These are phyloP conservation scores for Synanthedon formicaeformis DNA, from an alignment of 2,888 invertebrate genomes.

Conservation along the genomic window DNA sequence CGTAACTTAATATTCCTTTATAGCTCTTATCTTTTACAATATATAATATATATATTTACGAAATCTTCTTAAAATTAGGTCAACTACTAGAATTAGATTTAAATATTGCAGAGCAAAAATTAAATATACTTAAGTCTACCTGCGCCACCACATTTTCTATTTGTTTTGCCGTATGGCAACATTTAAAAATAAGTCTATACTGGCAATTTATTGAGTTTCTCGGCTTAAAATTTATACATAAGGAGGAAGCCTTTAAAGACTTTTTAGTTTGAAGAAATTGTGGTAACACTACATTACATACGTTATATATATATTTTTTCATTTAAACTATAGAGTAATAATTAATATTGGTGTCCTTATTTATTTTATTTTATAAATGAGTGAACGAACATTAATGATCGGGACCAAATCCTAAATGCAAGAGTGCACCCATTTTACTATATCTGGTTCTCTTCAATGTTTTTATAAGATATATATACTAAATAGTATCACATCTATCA, in stretches of 20 bases:
- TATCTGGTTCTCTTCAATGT: slow-evolving; percentile 37
- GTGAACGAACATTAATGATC: slow-evolving; percentile 32
- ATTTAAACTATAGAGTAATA: no score
- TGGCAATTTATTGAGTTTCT: neutral
- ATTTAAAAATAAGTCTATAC: neutral
- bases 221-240: no score
- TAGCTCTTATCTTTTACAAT: no score
- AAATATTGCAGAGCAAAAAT: slow-evolving; percentile 30
- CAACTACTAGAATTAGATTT: slow-evolving; percentile 11
- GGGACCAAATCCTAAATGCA: slow-evolving; percentile 48
- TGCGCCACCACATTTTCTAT: slow-evolving; percentile 23
- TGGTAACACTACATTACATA: slow-evolving; percentile 24
- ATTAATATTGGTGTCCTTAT: no score
- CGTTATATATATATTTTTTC: slow-evolving; percentile 13
- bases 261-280: slow-evolving; percentile 28
- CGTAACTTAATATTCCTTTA: neutral
- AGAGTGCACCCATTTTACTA: slow-evolving; percentile 16
- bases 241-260: neutral
- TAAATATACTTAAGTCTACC: slow-evolving; percentile 22
- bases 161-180: slow-evolving; percentile 1
- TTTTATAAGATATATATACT: slow-evolving; percentile 33
- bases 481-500: slow-evolving; percentile 55
- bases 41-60: neutral
- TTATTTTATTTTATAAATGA: slow-evolving; percentile 19
- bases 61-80: slow-evolving; percentile 16